Evolutionary conservation across 2,888 invertebrate genomes (phyloP).

Genomic region (Esperia sulphurella): DNA sequence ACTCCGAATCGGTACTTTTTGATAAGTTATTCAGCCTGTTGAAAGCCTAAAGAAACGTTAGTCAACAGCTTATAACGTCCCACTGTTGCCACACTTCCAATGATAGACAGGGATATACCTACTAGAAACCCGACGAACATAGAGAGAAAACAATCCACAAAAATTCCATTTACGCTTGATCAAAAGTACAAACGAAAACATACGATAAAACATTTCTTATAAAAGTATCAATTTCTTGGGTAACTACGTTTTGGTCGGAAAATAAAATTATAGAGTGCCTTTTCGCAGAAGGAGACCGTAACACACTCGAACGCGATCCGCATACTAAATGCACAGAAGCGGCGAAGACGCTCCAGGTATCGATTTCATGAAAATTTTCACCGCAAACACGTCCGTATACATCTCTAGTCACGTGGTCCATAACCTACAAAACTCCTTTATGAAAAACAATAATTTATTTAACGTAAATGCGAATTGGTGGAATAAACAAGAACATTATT

Average conservation of each 20-base stretch:
- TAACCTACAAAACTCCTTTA: not conserved
- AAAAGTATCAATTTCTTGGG: constrained; percentile 69
- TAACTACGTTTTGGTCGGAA: constrained; percentile 74
- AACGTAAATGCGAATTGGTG: not conserved
- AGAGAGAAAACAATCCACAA: not conserved
- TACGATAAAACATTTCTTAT: constrained; percentile 42
- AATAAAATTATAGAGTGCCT: constrained; percentile 79
- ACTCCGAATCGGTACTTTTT: no score
- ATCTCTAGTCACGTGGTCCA: not conserved
- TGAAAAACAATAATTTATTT: not conserved
- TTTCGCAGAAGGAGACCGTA: constrained; percentile 68
- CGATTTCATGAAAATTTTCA: constrained; percentile 51
- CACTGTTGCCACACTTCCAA: no score
- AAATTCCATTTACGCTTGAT: constrained; percentile 43
- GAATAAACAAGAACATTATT: constrained; percentile 3
- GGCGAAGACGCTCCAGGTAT: constrained; percentile 41
- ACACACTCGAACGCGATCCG: constrained; percentile 57
- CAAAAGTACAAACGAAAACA: constrained; percentile 42
- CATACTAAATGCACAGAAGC: constrained; percentile 50
- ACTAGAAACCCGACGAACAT: no score
- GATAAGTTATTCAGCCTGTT: no score
- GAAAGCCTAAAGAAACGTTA: no score
- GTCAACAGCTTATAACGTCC: no score
- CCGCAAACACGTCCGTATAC: constrained; percentile 35
- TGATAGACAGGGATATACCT: no score